A percentile compares a stretch with the other conserved stretches of the same genome.
Conservation (phyloP, 2,888 invertebrate genomes). For the Syritta pipiens region DNA sequence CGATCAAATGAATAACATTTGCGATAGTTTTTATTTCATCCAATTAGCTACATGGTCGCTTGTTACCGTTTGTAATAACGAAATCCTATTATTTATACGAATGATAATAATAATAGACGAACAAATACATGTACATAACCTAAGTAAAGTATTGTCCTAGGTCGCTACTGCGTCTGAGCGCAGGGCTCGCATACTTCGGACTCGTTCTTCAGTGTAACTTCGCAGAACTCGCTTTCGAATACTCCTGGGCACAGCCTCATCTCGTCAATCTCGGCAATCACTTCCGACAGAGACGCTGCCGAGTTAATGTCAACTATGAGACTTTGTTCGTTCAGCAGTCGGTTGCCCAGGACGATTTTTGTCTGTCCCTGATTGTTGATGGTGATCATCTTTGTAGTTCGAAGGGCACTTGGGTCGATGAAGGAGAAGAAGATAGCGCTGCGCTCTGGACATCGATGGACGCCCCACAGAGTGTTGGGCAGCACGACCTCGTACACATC, state of each 20-base stretch:
- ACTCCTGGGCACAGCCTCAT: conserved; percentile 37
- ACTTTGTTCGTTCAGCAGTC: conserved; percentile 50
- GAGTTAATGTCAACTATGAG: conserved; percentile 44
- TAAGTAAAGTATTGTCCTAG: too few relatives aligned
- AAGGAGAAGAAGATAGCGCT: conserved; percentile 70
- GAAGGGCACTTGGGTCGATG: conserved; percentile 65
- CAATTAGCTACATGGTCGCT: too few relatives aligned
- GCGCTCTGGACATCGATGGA: conserved; percentile 72
- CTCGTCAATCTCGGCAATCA: conserved; percentile 62
- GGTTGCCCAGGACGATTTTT: conserved; percentile 55
- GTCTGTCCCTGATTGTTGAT: conserved; percentile 57
- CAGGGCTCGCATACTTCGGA: conserved; percentile 12
- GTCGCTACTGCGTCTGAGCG: not conserved
- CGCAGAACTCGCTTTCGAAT: conserved; percentile 46
- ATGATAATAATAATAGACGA: too few relatives aligned
- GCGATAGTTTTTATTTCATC: too few relatives aligned
- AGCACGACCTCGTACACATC: conserved; percentile 70
- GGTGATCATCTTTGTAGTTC: conserved; percentile 69
- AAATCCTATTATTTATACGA: too few relatives aligned
- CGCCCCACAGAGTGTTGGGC: conserved; percentile 73
- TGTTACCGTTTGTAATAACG: too few relatives aligned
- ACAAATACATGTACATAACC: too few relatives aligned
- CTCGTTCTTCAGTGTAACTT: conserved; percentile 34
- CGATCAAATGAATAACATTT: too few relatives aligned
- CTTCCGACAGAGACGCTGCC: conserved; percentile 48